Percentiles rank a stretch among this genome's conserved stretches.
phyloP scores from a whole-genome alignment of 2,888 invertebrate species.

The Gandaritis pyraliata region DNA sequence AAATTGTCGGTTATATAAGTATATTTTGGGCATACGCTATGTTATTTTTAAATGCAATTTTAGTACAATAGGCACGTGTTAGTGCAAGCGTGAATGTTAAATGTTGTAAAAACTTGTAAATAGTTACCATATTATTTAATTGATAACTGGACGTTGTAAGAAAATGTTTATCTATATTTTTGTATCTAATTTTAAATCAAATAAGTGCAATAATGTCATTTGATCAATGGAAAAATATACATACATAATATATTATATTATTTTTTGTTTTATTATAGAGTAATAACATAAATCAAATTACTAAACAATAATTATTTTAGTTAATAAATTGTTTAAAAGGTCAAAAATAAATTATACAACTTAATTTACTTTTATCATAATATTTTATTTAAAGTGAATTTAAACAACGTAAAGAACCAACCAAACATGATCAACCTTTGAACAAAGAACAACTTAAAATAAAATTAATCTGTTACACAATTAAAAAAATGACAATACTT shows the following conservation, averaged over 20 bases:
- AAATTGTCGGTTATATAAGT: no score
- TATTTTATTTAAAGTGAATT: slow-evolving; percentile 17
- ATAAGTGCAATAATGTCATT: slow-evolving; percentile 67
- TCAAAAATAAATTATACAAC: not conserved
- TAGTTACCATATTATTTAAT: not conserved
- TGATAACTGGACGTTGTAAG: slow-evolving; percentile 23
- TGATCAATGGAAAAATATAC: slow-evolving; percentile 45
- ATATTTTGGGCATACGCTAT: slow-evolving; percentile 29
- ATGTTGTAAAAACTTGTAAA: slow-evolving; percentile 1
- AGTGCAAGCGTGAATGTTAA: not conserved
- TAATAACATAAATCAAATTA: not conserved
- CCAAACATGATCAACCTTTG: slow-evolving; percentile 21
- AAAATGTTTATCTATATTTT: slow-evolving; percentile 31
- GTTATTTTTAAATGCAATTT: not conserved
- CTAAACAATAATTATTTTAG: no score
- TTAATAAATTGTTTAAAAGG: no score
- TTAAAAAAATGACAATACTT: not conserved
- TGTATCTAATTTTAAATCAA: slow-evolving; percentile 45
- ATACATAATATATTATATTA: slow-evolving; percentile 46
- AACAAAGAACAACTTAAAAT: slow-evolving; percentile 28
- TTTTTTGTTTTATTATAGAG: slow-evolving; percentile 49
- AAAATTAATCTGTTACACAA: slow-evolving; percentile 19
- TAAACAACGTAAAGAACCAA: slow-evolving; percentile 15
- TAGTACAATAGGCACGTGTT: not conserved
- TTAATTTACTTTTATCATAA: not conserved